A percentile compares a stretch with the other conserved stretches of the same genome.
Evolutionary conservation across 2,113 vertebrate species (phyloP).

Genomic region (Grallaria varia): DNA sequence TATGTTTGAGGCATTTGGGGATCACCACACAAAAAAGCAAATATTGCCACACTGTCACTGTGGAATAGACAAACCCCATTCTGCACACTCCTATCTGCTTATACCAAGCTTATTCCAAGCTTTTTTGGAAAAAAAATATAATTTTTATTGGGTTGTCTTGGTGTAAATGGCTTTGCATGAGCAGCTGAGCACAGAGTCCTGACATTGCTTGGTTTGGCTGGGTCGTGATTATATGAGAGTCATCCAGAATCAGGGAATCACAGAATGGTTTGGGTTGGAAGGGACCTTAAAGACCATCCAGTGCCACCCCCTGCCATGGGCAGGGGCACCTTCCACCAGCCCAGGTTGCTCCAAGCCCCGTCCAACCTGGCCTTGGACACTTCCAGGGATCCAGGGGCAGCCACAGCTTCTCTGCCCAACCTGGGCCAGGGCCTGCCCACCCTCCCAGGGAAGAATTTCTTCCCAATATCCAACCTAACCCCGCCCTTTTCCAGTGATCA

Average conservation of each 20-base stretch:
- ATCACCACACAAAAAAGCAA: neutral
- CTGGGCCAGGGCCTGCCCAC: rapidly evolving
- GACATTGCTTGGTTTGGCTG: neutral
- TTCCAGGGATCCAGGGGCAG: neutral
- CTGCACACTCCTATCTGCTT: neutral
- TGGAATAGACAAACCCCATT: neutral
- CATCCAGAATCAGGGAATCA: neutral
- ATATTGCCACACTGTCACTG: neutral
- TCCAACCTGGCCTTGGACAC: rapidly evolving
- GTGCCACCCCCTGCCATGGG: rapidly evolving
- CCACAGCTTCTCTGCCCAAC: neutral
- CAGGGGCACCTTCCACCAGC: rapidly evolving
- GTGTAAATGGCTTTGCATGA: neutral
- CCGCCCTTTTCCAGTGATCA: neutral
- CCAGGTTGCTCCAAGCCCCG: rapidly evolving
- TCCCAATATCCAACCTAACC: neutral
- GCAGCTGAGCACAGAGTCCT: neutral
- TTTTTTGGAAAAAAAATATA: neutral
- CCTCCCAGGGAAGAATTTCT: neutral
- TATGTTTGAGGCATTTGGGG: neutral
- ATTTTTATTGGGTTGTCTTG: neutral
- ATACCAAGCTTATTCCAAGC: neutral
- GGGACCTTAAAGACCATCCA: neutral
- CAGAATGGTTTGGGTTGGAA: neutral
- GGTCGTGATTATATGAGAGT: rapidly evolving